Evolutionary conservation across 1,140 invertebrate genomes (phyloP), one percentile per base, ranked within the genome.

Genomic region (Luehdorfia chinensis): DNA sequence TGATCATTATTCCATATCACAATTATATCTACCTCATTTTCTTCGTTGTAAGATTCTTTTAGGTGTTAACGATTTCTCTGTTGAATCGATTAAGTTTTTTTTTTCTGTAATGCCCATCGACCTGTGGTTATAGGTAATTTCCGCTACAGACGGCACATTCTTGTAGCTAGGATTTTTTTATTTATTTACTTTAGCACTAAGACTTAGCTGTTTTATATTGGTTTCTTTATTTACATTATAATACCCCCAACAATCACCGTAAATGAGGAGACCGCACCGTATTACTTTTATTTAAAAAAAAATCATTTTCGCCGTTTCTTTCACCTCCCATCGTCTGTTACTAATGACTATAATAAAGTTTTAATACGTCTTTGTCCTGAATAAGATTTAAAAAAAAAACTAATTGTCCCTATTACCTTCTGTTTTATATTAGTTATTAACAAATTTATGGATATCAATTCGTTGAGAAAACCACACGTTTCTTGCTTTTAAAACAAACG

Each of bases 21-120:
- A 83, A 81, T 80, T 54, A 48, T 73, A 83, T 80, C 80, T 85
- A 84, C 80, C 80, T 84, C 78, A 84, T 83, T 80, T 77, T 74
- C 60, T 74, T 77, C 67, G 74, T 80, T 74, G 60, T 83, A 83
- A 80, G 76, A 52, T 84, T 77, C 66, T 65, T 75, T 76, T 74
- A 83, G 66, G 67, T 69, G 62, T 79, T 79, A 68, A 14, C 67
- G 50, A 34, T 60, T 61, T 64, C 63, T 59, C 72, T 66, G 70
- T 65, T 66, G 53, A 60, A 43, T 28, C 47, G 41, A 54, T 66
- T 66, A 66, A 63, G 55, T 67, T 62, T 50, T 57, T 50, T 62
- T 67, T 47, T 55, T 62, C 46, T 60, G 49, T 50, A 59, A 43
- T 55, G 43, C 61, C 64, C 66, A 65, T 46, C 64, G 64, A 66